Evolutionary conservation across 2,888 invertebrate species (phyloP), one percentile per base, ranked within the genome.

Genomic region (Oscheius onirici): DNA sequence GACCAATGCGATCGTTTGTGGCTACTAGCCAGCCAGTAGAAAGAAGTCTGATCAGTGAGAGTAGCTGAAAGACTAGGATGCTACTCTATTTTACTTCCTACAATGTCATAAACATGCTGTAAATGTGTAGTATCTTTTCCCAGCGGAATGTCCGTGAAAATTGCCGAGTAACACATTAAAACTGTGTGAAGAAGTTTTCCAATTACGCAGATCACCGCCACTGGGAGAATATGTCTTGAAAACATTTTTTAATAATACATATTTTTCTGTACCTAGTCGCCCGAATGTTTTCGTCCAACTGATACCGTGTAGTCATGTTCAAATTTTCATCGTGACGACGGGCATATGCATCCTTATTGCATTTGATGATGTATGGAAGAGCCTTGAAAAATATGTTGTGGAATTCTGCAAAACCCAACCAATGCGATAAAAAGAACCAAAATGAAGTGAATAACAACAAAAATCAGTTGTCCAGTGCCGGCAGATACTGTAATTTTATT

Each of bases 211-310:
- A 57, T 40, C 17, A 34, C 17, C 1, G 57, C 57, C 15, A 28
- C 28, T n/a, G 57, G 57, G n/a, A 57, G 34, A 34, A 57, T 28
- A 40, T 57, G 34, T 20, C 57, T 57, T n/a, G n/a, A 28, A 34
- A 28, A 28, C n/a, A 24, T 6, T 3, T 3, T 11, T 10, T 11
- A 3, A 20, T 22, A 11, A 46, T 3, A 46, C 51, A 51, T 17
- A n/a, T n/a, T 17, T 51, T 51, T 24, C 51, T 3, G 8, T 34
- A 34, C 34, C 34, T 34, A 34, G n/a, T n/a, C n/a, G n/a, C n/a
- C n/a, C n/a, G n/a, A n/a, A n/a, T n/a, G n/a, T 8, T 34, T 34
- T 34, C 34, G 3, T 8, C 34, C 34, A 34, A 34, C 34, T 34
- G 34, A 34, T 34, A 34, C 8, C 34, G 3, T 3, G 8, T 34